A percentile compares a stretch with the other conserved stretches of the same genome.
Evolutionary conservation across 1,140 invertebrate species (phyloP).

Genomic region (Lepidotrigona ventralis): DNA sequence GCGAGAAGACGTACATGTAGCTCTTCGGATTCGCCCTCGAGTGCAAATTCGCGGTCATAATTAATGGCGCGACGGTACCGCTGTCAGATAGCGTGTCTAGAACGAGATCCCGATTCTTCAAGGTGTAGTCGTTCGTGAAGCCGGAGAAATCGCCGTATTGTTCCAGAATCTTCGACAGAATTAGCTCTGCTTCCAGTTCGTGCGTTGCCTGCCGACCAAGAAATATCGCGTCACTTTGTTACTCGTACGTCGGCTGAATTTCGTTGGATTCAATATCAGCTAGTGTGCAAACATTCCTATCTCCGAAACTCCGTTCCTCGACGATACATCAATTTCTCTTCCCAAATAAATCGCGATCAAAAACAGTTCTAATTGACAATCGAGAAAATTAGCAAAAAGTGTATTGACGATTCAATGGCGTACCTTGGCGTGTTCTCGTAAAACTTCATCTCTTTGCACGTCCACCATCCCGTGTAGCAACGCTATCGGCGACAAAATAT

Average conservation of each 20-base stretch:
- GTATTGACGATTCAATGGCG: neutral
- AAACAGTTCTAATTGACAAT: neutral
- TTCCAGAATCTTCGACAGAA: slow-evolving; percentile 83
- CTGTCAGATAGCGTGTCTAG: slow-evolving; percentile 94
- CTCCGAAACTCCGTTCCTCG: neutral
- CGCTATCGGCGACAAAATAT: slow-evolving; percentile 88
- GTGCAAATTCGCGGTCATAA: slow-evolving; percentile 87
- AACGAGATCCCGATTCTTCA: slow-evolving; percentile 86
- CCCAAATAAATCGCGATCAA: neutral
- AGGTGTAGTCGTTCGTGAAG: slow-evolving; percentile 65
- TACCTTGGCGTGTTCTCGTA: slow-evolving; percentile 87
- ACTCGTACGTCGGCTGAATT: slow-evolving; percentile 5
- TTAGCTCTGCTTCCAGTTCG: slow-evolving; percentile 82
- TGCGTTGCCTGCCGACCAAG: slow-evolving; percentile 72
- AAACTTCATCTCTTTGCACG: slow-evolving; percentile 87
- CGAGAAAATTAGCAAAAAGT: neutral
- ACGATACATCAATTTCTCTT: neutral
- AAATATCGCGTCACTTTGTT: slow-evolving; percentile 38
- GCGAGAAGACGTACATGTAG: slow-evolving; percentile 94
- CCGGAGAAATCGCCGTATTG: slow-evolving; percentile 77
- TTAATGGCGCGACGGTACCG: slow-evolving; percentile 86
- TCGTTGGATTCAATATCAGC: slow-evolving; percentile 10
- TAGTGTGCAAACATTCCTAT: neutral
- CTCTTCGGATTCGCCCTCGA: slow-evolving; percentile 86
- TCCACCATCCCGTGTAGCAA: slow-evolving; percentile 90